A percentile compares a stretch with the other conserved stretches of the same genome.
Evolutionary conservation across 1,140 invertebrate species (phyloP).

Genomic region (Drosophila repletoides): DNA sequence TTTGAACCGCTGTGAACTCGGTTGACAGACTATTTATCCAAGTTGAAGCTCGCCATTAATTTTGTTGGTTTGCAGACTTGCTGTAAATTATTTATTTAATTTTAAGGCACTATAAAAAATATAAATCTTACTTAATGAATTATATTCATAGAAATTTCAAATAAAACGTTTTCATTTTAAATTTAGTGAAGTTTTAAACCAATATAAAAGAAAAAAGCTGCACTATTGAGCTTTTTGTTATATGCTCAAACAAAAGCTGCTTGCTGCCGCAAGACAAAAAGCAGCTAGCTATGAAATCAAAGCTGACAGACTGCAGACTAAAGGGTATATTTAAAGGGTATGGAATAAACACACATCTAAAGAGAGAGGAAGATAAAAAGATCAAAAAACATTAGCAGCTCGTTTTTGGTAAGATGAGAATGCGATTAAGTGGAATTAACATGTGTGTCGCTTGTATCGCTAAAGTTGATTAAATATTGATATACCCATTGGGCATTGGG

Average conservation of each 20-base stretch:
- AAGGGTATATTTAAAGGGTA: too few species aligned
- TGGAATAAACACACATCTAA: too few species aligned
- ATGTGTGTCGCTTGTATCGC: conserved; percentile 51
- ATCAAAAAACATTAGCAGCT: conserved; percentile 43
- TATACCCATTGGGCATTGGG: conserved; percentile 29
- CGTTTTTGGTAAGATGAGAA: conserved; percentile 11
- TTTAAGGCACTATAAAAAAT: too few species aligned
- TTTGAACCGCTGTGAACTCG: too few species aligned
- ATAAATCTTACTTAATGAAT: too few species aligned
- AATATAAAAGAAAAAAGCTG: not conserved
- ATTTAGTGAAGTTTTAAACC: not conserved
- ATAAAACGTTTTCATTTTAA: too few species aligned
- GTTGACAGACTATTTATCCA: too few species aligned
- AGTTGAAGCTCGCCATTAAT: not conserved
- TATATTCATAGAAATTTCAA: too few species aligned
- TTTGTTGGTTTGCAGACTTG: too few species aligned
- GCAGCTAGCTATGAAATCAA: not conserved
- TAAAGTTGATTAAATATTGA: conserved; percentile 64
- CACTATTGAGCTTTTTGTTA: not conserved
- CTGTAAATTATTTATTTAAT: too few species aligned
- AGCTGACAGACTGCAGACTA: not conserved
- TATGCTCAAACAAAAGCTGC: not conserved
- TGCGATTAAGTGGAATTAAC: conserved; percentile 73
- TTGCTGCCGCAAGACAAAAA: not conserved
- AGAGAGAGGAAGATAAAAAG: not conserved